Evolutionary conservation across 2,113 vertebrate genomes (phyloP).

Genomic region (Spea bombifrons): DNA sequence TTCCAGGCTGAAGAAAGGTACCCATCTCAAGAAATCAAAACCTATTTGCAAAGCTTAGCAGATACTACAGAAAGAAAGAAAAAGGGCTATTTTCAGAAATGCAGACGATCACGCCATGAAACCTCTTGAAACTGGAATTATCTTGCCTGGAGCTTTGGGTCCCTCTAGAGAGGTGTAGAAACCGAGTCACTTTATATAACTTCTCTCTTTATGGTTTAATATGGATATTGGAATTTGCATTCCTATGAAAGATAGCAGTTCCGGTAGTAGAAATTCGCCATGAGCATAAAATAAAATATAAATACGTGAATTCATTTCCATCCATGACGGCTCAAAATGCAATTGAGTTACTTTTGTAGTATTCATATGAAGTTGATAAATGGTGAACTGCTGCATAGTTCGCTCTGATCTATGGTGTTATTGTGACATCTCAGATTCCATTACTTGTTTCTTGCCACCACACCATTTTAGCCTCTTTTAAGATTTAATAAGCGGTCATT

Average conservation of each 20-base stretch:
- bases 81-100: constrained; percentile 47
- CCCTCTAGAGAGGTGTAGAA: constrained; percentile 43
- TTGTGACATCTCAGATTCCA: constrained; percentile 32
- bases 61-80: constrained; percentile 41
- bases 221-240: constrained; percentile 48
- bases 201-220: constrained; percentile 45
- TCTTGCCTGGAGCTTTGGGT: constrained; percentile 43
- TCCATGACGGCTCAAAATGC: constrained; percentile 40
- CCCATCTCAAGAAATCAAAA: constrained; percentile 51
- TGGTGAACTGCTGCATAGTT: constrained; percentile 36
- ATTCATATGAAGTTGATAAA: constrained; percentile 41
- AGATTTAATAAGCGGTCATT: constrained; percentile 1
- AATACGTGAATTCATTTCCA: constrained; percentile 44
- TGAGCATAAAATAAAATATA: constrained; percentile 45
- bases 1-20: constrained; percentile 52
- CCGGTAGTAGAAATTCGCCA: constrained; percentile 41
- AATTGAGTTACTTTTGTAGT: constrained; percentile 42
- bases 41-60: constrained; percentile 49
- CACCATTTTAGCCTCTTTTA: neutral
- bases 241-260: constrained; percentile 42
- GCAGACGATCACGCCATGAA: constrained; percentile 44
- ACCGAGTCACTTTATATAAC: constrained; percentile 42
- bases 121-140: constrained; percentile 45
- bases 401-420: constrained; percentile 34
- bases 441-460: constrained; percentile 12